Percentiles rank a stretch among this genome's conserved stretches.
phyloP scores from a whole-genome alignment of 2,113 vertebrate genomes.

The Chinchilla lanigera region DNA sequence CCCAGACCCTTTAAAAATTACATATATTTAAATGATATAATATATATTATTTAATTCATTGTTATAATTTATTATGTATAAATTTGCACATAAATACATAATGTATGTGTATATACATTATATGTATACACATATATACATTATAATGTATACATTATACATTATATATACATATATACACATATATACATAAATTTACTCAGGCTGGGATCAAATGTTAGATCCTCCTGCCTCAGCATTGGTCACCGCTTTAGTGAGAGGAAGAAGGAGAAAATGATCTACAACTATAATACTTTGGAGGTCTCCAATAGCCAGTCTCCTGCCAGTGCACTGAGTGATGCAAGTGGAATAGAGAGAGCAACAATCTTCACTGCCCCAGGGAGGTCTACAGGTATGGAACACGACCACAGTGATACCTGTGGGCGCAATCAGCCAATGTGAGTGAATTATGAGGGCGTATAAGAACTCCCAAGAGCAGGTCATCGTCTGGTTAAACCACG shows the following conservation, averaged over 20 bases:
- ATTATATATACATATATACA: too few relatives aligned
- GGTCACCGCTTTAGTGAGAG: background rate
- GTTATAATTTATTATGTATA: too few relatives aligned
- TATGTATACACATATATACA: too few relatives aligned
- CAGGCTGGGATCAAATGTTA: background rate
- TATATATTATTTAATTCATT: too few relatives aligned
- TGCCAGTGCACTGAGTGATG: accelerated
- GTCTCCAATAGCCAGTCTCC: background rate
- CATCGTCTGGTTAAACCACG: background rate
- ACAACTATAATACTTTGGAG: background rate
- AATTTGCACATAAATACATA: too few relatives aligned
- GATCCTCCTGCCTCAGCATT: background rate
- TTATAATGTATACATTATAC: too few relatives aligned
- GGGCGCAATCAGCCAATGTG: background rate
- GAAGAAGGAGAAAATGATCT: background rate
- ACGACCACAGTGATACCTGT: accelerated
- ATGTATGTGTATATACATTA: too few relatives aligned
- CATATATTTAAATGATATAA: background rate
- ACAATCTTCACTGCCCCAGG: accelerated
- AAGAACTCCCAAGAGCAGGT: background rate
- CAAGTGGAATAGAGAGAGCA: background rate
- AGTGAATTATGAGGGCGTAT: background rate
- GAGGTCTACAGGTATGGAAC: accelerated
- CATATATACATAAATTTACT: background rate
- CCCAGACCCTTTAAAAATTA: background rate